Conservation (phyloP, 2,113 vertebrate species). For the Smithornis capensis region DNA sequence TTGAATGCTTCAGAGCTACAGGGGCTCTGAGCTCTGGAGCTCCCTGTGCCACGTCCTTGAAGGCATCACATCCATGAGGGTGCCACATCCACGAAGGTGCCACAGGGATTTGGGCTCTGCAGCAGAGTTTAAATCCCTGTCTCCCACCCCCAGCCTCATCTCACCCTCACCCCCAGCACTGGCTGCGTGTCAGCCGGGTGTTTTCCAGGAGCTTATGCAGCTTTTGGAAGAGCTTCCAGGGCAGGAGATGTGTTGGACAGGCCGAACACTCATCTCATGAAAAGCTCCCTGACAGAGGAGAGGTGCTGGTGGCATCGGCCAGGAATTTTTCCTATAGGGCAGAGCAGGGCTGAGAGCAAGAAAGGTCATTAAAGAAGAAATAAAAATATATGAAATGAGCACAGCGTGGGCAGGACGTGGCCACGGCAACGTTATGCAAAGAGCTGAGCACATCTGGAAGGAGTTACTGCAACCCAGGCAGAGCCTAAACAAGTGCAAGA, state of each 20-base stretch:
- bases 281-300: background rate
- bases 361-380: background rate
- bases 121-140: background rate
- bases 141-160: background rate
- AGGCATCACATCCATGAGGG: background rate
- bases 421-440: background rate
- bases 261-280: background rate
- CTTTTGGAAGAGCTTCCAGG: background rate
- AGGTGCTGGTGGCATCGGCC: background rate
- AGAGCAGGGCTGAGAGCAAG: background rate
- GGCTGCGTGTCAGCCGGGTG: background rate
- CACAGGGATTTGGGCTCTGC: background rate
- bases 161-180: background rate
- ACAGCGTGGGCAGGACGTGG: background rate
- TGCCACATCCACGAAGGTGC: background rate
- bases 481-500: slow-evolving; percentile 51
- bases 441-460: slow-evolving; percentile 53
- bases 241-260: background rate
- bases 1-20: accelerated
- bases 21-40: background rate
- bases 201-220: background rate
- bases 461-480: background rate
- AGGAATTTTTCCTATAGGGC: background rate
- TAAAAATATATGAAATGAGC: background rate
- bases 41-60: background rate